Conservation (phyloP, 2,797 vertebrate species). For the Helicolenus hilgendorfi region DNA sequence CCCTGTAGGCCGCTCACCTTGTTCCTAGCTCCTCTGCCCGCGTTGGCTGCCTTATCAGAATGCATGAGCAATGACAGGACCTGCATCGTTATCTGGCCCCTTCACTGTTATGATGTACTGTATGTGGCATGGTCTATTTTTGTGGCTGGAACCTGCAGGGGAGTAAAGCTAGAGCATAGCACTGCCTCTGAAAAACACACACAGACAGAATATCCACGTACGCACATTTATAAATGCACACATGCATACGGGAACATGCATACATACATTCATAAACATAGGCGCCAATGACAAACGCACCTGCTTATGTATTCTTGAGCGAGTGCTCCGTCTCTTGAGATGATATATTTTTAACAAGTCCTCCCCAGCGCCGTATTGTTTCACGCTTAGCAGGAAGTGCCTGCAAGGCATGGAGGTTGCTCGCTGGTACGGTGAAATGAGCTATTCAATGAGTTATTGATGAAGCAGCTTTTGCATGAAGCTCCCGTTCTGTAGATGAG, state of each 20-base stretch:
- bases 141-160: slow-evolving; percentile 22
- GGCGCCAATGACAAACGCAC: not conserved
- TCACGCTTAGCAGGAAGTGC: slow-evolving; percentile 67
- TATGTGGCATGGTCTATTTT: slow-evolving; percentile 22
- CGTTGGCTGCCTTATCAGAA: slow-evolving; percentile 35
- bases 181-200: not conserved
- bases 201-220: not conserved
- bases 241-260: not conserved
- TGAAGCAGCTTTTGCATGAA: slow-evolving; percentile 53
- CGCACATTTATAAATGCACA: slow-evolving; percentile 12
- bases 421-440: slow-evolving; percentile 45
- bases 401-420: slow-evolving; percentile 42
- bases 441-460: slow-evolving; percentile 73
- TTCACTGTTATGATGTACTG: slow-evolving; percentile 7
- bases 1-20: slow-evolving; percentile 27
- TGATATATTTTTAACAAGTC: slow-evolving; percentile 66
- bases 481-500: slow-evolving; percentile 2
- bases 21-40: not conserved
- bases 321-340: slow-evolving; percentile 34
- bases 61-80: slow-evolving; percentile 56
- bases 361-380: slow-evolving; percentile 30
- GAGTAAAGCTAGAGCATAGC: not conserved
- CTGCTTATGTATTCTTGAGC: slow-evolving; percentile 54
- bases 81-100: slow-evolving; percentile 50
- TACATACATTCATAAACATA: slow-evolving; percentile 33